phyloP scores from a whole-genome alignment of 2,888 invertebrate genomes.

The Chrysolina oricalcia region DNA sequence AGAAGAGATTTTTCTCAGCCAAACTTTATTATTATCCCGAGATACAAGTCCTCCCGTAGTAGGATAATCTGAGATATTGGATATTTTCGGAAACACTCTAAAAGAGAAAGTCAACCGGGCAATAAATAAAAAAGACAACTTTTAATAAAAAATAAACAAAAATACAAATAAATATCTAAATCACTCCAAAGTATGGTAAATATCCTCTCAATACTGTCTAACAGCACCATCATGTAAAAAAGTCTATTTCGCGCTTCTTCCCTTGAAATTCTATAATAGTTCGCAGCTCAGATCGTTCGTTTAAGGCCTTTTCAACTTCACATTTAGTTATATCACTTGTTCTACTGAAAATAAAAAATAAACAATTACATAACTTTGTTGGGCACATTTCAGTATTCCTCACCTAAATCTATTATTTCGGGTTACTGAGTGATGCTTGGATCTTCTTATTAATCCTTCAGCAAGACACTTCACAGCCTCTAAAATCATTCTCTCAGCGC shows the following conservation, averaged over 20 bases:
- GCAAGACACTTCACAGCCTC: slow-evolving; percentile 74
- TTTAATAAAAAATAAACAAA: slow-evolving; percentile 38
- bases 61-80: too few species aligned
- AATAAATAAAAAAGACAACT: slow-evolving; percentile 29
- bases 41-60: too few species aligned
- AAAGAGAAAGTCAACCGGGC: background rate
- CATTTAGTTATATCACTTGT: slow-evolving; percentile 51
- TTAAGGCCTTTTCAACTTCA: slow-evolving; percentile 58
- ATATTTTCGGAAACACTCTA: too few species aligned
- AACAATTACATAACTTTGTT: background rate
- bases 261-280: slow-evolving; percentile 54
- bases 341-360: slow-evolving; percentile 46
- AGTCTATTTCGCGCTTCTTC: slow-evolving; percentile 56
- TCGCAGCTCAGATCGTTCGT: slow-evolving; percentile 59
- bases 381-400: slow-evolving; percentile 52
- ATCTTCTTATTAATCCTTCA: slow-evolving; percentile 71
- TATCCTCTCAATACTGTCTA: slow-evolving; percentile 43
- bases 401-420: slow-evolving; percentile 47
- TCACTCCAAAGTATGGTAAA: slow-evolving; percentile 17
- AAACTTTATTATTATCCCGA: too few species aligned
- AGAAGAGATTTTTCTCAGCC: too few species aligned
- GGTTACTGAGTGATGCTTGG: slow-evolving; percentile 61
- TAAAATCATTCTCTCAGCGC: slow-evolving; percentile 73
- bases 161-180: slow-evolving; percentile 42
- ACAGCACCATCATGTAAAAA: slow-evolving; percentile 51